Base-by-base conservation (phyloP, 2,113 vertebrate genomes). In the Eubucco bourcierii region DNA sequence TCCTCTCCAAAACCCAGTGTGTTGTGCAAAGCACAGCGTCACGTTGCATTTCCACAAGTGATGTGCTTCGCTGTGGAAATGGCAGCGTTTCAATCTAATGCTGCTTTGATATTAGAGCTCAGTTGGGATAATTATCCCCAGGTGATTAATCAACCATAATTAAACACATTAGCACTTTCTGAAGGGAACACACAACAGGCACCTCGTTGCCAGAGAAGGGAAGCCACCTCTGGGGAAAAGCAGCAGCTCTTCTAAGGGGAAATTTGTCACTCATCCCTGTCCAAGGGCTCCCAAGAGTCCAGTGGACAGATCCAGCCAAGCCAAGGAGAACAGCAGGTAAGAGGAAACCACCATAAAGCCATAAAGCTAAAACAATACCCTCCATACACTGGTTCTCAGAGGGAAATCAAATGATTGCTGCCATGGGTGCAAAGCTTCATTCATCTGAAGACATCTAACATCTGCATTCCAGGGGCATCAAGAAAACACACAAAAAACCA, bases 71-170 rank as follows among this genome's bases (percentile, higher is more conserved):
- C 7, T 66, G 64, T 39, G 80, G 78, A 77, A 90, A 86, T 5
- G 19, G 46, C 89, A 91, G 53, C 60, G 10, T 52, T 95, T 96
- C 3, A 1, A 84, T 87, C 10, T 39, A 55, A 29, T 61, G 68
- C 65, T 44, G 8, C 61, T 87, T 71, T 46, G 72, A 64, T 88
- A 84, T 20, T 37, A 78, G 84, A 85, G 61, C 73, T 86, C 5
- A 20, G 71, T 80, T 68, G 73, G 75, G 61, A 34, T 90, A 92
- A 91, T 96, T 81, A 96, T 83, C 77, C 90, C 86, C 86, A 90
- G 74, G 88, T 90, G 88, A 84, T 90, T 88, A 90, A 95, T 95
- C 80, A 91, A 56, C 73, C 61, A 25, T 89, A 91, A 88, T 93
- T 89, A 94, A 94, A 79, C 50, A 34, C 72, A 71, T 92, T 92